Percentiles rank a stretch among this genome's conserved stretches.
Evolutionary conservation across 1,140 invertebrate species (phyloP).

Genomic region (silkworm (Bombyx mori)): DNA sequence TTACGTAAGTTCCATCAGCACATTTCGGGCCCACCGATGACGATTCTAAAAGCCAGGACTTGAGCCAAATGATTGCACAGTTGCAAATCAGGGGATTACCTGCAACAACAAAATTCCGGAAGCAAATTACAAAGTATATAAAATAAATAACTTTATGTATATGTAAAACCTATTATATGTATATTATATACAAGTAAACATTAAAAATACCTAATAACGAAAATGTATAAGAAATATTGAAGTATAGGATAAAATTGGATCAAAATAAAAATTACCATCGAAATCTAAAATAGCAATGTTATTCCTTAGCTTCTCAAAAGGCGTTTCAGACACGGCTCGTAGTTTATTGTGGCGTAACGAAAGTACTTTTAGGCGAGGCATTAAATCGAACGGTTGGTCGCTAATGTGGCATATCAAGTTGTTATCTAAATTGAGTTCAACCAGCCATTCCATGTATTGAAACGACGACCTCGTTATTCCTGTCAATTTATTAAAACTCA

Average conservation of each 20-base stretch:
- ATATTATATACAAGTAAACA: no score
- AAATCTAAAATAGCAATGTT: constrained; percentile 88
- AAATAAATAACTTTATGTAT: constrained; percentile 5
- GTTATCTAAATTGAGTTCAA: constrained; percentile 85
- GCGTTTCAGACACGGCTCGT: constrained; percentile 80
- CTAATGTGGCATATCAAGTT: constrained; percentile 81
- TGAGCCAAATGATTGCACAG: constrained; percentile 85
- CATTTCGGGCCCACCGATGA: constrained; percentile 81
- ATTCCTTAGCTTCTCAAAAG: constrained; percentile 81
- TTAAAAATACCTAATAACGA: no score
- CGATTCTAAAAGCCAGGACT: constrained; percentile 84
- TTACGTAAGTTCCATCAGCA: constrained; percentile 80
- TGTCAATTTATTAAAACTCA: constrained; percentile 83
- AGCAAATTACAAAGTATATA: not conserved
- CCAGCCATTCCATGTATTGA: constrained; percentile 84
- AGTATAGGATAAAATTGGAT: not conserved
- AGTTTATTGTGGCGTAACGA: constrained; percentile 85
- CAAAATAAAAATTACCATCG: constrained; percentile 75
- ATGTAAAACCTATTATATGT: not conserved
- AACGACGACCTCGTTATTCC: constrained; percentile 77
- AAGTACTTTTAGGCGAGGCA: constrained; percentile 85
- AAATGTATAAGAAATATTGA: no score
- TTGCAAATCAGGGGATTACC: constrained; percentile 87
- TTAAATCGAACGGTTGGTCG: constrained; percentile 82
- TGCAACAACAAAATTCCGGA: constrained; percentile 46